Evolutionary conservation across 2,797 vertebrate species (phyloP).

Genomic region (Myotis pilosus): DNA sequence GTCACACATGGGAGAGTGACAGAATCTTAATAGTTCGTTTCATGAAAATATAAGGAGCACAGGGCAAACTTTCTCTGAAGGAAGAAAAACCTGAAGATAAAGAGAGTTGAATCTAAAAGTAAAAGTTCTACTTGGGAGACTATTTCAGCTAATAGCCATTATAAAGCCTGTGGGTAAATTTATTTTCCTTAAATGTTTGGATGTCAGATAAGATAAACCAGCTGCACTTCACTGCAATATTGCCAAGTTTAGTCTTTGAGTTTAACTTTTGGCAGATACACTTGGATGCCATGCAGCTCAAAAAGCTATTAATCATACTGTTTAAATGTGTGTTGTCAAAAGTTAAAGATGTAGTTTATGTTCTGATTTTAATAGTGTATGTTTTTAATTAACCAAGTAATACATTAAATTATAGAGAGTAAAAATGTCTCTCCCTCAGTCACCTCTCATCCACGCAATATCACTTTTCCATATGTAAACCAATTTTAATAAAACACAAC

Average conservation of each 20-base stretch:
- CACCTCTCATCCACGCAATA: neutral
- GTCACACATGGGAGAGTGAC: neutral
- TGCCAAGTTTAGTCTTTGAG: conserved; percentile 25
- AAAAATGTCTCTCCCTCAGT: neutral
- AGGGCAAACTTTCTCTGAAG: neutral
- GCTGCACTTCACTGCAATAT: neutral
- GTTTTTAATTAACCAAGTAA: neutral
- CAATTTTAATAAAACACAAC: neutral
- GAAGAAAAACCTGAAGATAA: neutral
- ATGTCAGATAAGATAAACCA: conserved; percentile 19
- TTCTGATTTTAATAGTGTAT: neutral
- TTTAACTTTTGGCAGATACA: conserved; percentile 19
- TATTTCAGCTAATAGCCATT: conserved; percentile 25
- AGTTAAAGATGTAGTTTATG: neutral
- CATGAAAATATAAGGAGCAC: neutral
- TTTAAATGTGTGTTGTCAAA: conserved; percentile 8
- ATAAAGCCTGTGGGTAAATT: neutral
- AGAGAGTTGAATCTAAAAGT: neutral
- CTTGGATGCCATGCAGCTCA: neutral
- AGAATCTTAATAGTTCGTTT: neutral
- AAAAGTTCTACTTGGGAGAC: conserved; percentile 4
- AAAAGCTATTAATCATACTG: neutral
- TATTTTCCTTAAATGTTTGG: conserved; percentile 9
- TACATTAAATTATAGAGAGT: neutral
- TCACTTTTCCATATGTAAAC: neutral